Percentiles rank a stretch among this genome's conserved stretches.
Conservation (phyloP, 2,797 vertebrate species). For the Chanos chanos region DNA sequence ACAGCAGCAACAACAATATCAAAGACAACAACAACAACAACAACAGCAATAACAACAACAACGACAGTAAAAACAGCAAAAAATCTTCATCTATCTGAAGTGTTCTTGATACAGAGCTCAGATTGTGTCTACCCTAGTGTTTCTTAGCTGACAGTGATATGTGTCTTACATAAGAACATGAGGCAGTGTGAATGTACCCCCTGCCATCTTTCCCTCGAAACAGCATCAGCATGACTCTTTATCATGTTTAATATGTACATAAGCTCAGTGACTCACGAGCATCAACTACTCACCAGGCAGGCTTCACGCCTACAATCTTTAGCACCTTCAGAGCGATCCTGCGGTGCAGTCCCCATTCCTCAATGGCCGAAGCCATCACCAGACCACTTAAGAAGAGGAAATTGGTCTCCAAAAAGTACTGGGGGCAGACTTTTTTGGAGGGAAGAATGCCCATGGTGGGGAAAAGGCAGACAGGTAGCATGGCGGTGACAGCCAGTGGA, state of each 20-base stretch:
- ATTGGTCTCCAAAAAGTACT: slow-evolving; percentile 96
- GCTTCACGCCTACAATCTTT: slow-evolving; percentile 86
- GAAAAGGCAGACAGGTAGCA: slow-evolving; percentile 92
- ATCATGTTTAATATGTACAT: neutral
- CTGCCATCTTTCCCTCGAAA: neutral
- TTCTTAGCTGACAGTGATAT: too few species aligned
- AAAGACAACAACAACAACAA: too few species aligned
- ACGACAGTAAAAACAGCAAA: too few species aligned
- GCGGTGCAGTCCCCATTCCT: slow-evolving; percentile 94
- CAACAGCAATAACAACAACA: too few species aligned
- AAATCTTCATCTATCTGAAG: too few species aligned
- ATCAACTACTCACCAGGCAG: slow-evolving; percentile 80
- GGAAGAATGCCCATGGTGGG: slow-evolving; percentile 88
- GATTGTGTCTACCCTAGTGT: too few species aligned
- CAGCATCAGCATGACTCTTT: neutral
- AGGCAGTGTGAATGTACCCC: too few species aligned
- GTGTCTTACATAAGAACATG: too few species aligned
- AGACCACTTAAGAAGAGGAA: slow-evolving; percentile 95
- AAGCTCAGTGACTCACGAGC: neutral
- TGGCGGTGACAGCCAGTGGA: slow-evolving; percentile 88
- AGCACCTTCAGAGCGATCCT: slow-evolving; percentile 92
- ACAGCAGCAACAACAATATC: too few species aligned
- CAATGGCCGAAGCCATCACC: slow-evolving; percentile 91
- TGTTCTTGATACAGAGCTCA: too few species aligned
- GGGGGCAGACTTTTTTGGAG: slow-evolving; percentile 85